Base-by-base conservation (phyloP, 2,113 vertebrate species). In the Xyrauchen texanus region DNA sequence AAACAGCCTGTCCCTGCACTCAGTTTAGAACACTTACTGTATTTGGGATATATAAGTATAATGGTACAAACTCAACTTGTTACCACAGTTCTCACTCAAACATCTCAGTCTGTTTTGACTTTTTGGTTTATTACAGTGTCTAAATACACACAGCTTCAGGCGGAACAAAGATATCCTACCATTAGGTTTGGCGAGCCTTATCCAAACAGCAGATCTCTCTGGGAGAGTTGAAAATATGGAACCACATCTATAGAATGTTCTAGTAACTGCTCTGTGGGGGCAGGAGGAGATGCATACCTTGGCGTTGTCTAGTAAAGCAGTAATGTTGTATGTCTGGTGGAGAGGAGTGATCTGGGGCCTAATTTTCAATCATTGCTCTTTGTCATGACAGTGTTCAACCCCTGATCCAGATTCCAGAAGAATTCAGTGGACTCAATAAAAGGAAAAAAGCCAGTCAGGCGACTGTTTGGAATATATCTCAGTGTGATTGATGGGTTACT, bases 191-290 rank as follows among this genome's bases (percentile, higher is more conserved):
- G 79, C n/a, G 13, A 80, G 80, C 74, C 78, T 73, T 78, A 64
- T 69, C 77, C 83, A 86, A 86, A 85, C 67, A 85, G 64, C 51
- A 70, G 44, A 83, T 79, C 85, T 85, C 79, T 81, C 80, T 63
- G 74, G 77, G 74, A 79, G 69, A 81, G 52, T 21, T 52, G 53
- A 82, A 79, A 83, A 82, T 78, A 74, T 83, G 85, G 16, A 71
- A 80, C 78, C 80, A 81, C 68, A 77, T 78, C 52, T 44, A 68
- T 81, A 78, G 83, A 83, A 83, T 76, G 70, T 76, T 69, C 65
- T 80, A 75, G 68, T 47, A 72, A 80, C 45, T 62, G 21, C 52
- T 71, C 16, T 13, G 74, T 78, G 12, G 44, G 21, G 75, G 65
- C 61, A 66, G 64, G 66, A 76, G 53, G 76, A 66, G 80, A 65